Base-by-base conservation (phyloP, 2,113 vertebrate species). In the Baryphthengus martii region DNA sequence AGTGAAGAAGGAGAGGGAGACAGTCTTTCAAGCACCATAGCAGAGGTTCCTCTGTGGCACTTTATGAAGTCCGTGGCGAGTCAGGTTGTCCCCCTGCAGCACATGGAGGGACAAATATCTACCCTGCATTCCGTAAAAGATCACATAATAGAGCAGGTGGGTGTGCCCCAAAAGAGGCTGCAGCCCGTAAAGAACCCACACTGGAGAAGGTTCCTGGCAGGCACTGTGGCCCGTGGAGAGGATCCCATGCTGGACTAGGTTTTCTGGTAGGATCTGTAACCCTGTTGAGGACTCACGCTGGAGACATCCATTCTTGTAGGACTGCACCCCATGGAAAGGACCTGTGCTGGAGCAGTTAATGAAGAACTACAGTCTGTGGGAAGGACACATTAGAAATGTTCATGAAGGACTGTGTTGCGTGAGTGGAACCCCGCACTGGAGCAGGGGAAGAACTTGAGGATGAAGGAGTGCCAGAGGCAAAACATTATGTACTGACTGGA, bases 81-180 rank as follows among this genome's bases (percentile, higher is more conserved):
- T 44, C 47, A 42, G 11, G 25, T 33, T 63, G 9, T 16, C 49
- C 21, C 35, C 17, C 9, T 78, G 53, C 29, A 70, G n/a, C 11
- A 11, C 14, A 29, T 5, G 33, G 45, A 50, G 7, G 18, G 42
- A 26, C 35, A 77, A 56, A 50, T 56, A 42, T 16, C 20, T 7
- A 62, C 20, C 53, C 45, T 76, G 31, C 17, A 76, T 31, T 18
- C 39, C 39, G 25, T 4, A 15, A 33, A 70, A 8, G 25, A 65
- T 15, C 1, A 0, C 42, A 39, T 3, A 2, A 17, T 16, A 17
- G 26, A 72, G 33, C 37, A 72, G 11, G 50, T 29, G 23, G 15
- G 44, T n/a, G 15, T 44, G 33, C 26, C 10, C 42, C 25, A 42
- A 85, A 44, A 21, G 37, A 65, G 16, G 18, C 3, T 42, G 56